These are phyloP conservation scores for Chrysolina haemoptera DNA, from an alignment of 2,888 invertebrate genomes.

Conservation along the genomic window DNA sequence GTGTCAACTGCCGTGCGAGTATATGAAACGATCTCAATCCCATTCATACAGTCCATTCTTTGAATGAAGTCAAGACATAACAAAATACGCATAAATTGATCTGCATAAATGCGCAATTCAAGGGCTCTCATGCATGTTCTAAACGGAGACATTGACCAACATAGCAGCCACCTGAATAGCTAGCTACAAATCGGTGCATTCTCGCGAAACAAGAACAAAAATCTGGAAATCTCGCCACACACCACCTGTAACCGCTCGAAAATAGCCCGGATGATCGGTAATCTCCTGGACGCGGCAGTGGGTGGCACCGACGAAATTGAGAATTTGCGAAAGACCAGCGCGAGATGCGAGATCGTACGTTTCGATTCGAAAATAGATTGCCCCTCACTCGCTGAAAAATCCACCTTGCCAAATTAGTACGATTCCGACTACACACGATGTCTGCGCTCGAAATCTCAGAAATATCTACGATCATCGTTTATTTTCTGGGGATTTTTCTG, in stretches of 20 bases:
- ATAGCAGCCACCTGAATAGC: not conserved
- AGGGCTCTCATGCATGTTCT: not conserved
- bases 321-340: constrained; percentile 22
- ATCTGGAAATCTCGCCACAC: constrained; percentile 42
- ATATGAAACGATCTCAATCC: too few relatives aligned
- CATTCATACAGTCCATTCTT: too few relatives aligned
- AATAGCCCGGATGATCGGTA: constrained; percentile 41
- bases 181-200: not conserved
- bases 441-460: constrained; percentile 45
- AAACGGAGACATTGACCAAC: constrained; percentile 15
- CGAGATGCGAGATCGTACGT: not conserved
- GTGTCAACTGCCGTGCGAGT: too few relatives aligned
- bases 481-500: constrained; percentile 60
- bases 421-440: constrained; percentile 49
- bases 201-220: constrained; percentile 37
- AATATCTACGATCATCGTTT: constrained; percentile 56
- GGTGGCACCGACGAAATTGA: constrained; percentile 27
- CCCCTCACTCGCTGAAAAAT: constrained; percentile 42
- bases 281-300: constrained; percentile 29
- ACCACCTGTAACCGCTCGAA: constrained; percentile 47
- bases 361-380: constrained; percentile 49
- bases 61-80: too few relatives aligned
- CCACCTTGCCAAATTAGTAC: constrained; percentile 56
- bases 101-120: too few relatives aligned
- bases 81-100: too few relatives aligned